Base-by-base conservation (phyloP, 2,797 vertebrate genomes). In the Crocodylus rhombifer region DNA sequence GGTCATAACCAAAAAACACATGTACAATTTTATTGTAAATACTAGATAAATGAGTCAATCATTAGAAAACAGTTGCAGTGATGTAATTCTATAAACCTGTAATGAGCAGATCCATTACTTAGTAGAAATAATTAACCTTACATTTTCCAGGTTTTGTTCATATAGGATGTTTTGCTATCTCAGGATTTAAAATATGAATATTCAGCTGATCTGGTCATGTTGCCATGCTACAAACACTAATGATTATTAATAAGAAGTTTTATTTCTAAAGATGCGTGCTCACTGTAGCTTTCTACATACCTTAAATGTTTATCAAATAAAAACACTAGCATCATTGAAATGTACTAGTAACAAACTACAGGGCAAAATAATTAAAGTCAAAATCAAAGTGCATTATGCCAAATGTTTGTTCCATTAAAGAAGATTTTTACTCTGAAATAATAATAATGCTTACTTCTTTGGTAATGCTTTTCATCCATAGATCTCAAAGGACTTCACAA, bases 71-170 rank as follows among this genome's bases (percentile, higher is more conserved):
- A 51, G 9, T 75, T 62, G 12, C 73, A 85, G 3, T 60, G 33
- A 88, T 69, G 26, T 4, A 90, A 77, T 51, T 62, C n/a, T 2
- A 61, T 23, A 79, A 76, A 82, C 12, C 3, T 21, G 71, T 25
- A 17, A 76, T 92, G 88, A 77, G 1, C 23, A 9, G 26, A 69
- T 80, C 84, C 57, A 77, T 91, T 73, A 85, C 42, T 88, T 78
- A 84, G 91, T 30, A 67, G 61, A 93, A 92, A 78, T 77, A 92
- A 83, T 93, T 87, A 78, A 55, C 64, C 18, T 80, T 65, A 76
- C 2, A 76, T 95, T 89, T 86, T 63, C 42, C 55, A 73, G n/a
- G 23, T 93, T 87, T 75, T 88, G 5, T 61, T 84, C 15, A 76
- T 65, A 90, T 84, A 80, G 73, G 21, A 82, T 5, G 4, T 78